Evolutionary conservation across 2,888 invertebrate species (phyloP), one percentile per base, ranked within the genome.

Genomic region (Eupithecia subfuscata): DNA sequence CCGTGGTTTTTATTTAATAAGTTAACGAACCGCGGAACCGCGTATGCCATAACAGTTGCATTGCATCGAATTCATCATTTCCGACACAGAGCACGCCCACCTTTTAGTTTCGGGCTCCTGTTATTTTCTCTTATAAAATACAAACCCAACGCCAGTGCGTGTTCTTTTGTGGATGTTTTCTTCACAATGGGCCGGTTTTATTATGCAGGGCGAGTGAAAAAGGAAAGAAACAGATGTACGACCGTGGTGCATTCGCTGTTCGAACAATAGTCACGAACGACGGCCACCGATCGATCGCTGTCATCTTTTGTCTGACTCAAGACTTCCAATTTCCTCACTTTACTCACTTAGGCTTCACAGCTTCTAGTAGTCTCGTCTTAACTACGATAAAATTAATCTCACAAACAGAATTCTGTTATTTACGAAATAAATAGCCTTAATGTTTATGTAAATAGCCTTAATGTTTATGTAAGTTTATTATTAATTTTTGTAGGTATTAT

Each of bases 1-100:
- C 79, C 81, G 85, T 88, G 90, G 88, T 37, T 40, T 92, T 93
- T 92, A 90, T 91, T 91, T 90, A 88, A 90, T 87, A 89, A 88
- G 87, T 89, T 90, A 91, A 91, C 90, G 89, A 90, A 90, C 88
- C 88, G 88, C 91, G 93, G 89, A 90, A 90, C 88, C 88, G 88
- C 91, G 93, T 91, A 90, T 92, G 92, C 92, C 92, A 93, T 93
- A 94, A 93, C 93, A 94, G 94, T 93, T 93, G 94, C 90, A 92
- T 93, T 93, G 93, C 91, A 89, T 88, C 89, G 89, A 89, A 90
- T 92, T 93, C 92, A 91, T 90, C 90, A 88, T 92, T 92, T 92
- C 93, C 92, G 92, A 91, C 90, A 88, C 83, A 84, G 84, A 84
- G 85, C 85, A 90, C 93, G 92, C 94, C 93, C 92, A 93, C 92